Evolutionary conservation across 2,797 vertebrate genomes (phyloP).

Genomic region (Champsocephalus gunnari): DNA sequence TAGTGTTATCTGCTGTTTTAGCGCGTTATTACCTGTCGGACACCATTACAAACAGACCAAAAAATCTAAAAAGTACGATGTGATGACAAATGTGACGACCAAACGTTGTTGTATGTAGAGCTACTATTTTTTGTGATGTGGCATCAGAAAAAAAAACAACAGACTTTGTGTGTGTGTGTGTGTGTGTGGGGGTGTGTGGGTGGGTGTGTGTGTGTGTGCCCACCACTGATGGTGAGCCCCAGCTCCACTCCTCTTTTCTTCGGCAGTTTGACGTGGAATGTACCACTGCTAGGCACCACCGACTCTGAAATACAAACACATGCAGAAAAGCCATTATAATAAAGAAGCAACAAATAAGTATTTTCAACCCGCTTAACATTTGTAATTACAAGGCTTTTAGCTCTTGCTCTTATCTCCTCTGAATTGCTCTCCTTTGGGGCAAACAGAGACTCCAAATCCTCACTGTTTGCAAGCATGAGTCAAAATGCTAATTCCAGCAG

Average conservation of each 20-base stretch:
- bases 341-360: slow-evolving; percentile 8
- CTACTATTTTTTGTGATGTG: no score
- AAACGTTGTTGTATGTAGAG: no score
- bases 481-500: slow-evolving; percentile 24
- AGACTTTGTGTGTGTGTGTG: not conserved
- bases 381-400: slow-evolving; percentile 48
- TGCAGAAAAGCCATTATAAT: not conserved
- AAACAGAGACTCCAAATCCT: slow-evolving; percentile 26
- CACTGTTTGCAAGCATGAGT: slow-evolving; percentile 20
- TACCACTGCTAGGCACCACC: slow-evolving; percentile 97
- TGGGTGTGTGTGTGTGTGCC: slow-evolving; percentile 53
- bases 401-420: slow-evolving; percentile 30
- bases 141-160: no score
- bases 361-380: slow-evolving; percentile 39
- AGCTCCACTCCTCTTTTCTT: slow-evolving; percentile 97
- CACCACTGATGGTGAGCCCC: slow-evolving; percentile 97
- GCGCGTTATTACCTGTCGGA: no score
- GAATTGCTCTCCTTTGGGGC: slow-evolving; percentile 27
- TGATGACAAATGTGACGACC: no score
- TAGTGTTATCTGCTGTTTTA: no score
- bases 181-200: slow-evolving; percentile 8
- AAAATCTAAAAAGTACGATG: no score
- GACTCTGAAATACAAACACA: slow-evolving; percentile 86
- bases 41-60: no score
- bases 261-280: slow-evolving; percentile 97